Evolutionary conservation across 2,888 invertebrate genomes (phyloP), one percentile per base, ranked within the genome.

Genomic region (Pseudococcus viburni): DNA sequence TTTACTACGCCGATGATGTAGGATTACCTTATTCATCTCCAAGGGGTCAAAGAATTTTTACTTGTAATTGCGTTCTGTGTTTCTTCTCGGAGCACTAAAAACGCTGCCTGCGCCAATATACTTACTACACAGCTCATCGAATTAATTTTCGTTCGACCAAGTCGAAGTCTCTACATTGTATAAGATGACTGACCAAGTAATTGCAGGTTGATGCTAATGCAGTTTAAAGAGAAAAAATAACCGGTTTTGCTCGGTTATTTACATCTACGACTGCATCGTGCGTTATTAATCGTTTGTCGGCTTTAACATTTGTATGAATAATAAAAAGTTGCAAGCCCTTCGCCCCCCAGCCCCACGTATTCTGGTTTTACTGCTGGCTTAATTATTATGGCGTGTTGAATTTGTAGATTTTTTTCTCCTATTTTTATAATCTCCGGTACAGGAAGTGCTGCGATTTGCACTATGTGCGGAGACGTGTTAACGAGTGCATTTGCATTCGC

Each of bases 141-240:
- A 83, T 83, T 83, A 83, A 83, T 42, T 42, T 46, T 83, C 80
- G 80, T 46, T 83, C 26, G 80, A 33, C 26, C 26, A 33, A 33
- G 26, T 33, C 26, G 1, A 83, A 83, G 77, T 39, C 19, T 46
- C 39, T 46, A 83, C 39, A 46, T 42, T 83, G 46, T 83, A 83
- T 46, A 19, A 42, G 42, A 83, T 42, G 46, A 83, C 80, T 46
- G 80, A 46, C 80, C 46, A 83, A 83, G 46, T 83, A 83, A 83
- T 83, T 83, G 80, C 80, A 83, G 80, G 80, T 83, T 83, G 80
- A 83, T 83, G 80, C 42, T 83, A 83, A 83, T 83, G 80, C 80
- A 83, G 46, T 46, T 83, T 83, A 46, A 42, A 83, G 46, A 83
- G 22, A 39, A 83, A 83, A 83, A 83, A 83, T 83, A 83, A 83